Conservation (phyloP, 2,797 vertebrate species). For the Myotis myotis region DNA sequence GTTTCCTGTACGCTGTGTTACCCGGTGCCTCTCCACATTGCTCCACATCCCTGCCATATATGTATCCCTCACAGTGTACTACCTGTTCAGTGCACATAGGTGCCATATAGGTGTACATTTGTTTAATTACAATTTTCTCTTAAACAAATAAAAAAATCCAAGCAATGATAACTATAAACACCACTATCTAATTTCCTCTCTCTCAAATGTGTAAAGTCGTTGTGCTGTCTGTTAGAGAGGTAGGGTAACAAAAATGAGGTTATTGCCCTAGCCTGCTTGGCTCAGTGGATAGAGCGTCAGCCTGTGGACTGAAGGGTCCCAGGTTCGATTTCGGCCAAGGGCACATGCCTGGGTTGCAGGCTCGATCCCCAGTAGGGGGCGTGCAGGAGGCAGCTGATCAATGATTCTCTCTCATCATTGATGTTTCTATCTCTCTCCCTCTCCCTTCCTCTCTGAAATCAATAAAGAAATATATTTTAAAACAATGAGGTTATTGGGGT, state of each 20-base stretch:
- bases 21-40: background rate
- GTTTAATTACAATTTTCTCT: constrained; percentile 32
- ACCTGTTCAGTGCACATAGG: background rate
- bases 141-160: background rate
- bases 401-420: too few relatives aligned
- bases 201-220: background rate
- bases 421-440: too few relatives aligned
- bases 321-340: too few relatives aligned
- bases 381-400: too few relatives aligned
- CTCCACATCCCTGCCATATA: background rate
- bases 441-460: too few relatives aligned
- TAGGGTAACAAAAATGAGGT: background rate
- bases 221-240: background rate
- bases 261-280: background rate
- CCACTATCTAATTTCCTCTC: background rate
- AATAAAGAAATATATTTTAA: too few relatives aligned
- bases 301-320: too few relatives aligned
- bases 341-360: too few relatives aligned
- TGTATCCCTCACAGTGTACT: background rate
- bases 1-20: background rate
- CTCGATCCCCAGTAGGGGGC: too few relatives aligned
- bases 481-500: background rate
- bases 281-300: too few relatives aligned
- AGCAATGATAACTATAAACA: background rate
- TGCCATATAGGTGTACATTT: background rate